Evolutionary conservation across 2,888 invertebrate species (phyloP), one percentile per base, ranked within the genome.

Genomic region (Capitulum mitella): DNA sequence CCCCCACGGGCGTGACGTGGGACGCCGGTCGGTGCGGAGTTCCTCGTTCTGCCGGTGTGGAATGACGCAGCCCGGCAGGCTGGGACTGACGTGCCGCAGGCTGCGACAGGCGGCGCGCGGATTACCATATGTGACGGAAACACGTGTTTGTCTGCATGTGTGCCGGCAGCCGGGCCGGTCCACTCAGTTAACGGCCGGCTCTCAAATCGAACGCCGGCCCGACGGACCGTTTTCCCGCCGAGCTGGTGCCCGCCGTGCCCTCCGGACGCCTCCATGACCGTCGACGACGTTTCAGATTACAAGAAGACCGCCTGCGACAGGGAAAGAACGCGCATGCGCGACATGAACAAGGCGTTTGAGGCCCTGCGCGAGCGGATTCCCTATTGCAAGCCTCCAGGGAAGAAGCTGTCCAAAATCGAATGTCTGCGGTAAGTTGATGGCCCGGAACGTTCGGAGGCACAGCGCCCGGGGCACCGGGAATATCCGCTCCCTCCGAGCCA

Each of bases 381-480:
- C 0, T 90, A 90, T 82, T 90, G 83, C 78, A 93, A 93, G 83
- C 93, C 93, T 0, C 91, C 92, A 29, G 93, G 93, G 81, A 94
- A 93, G 85, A 93, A 93, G 84, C 89, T 93, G 83, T 93, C 93
- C 26, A 94, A 94, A 86, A 94, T 94, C 81, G 93, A 94, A 84
- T 91, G 92, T 64, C 88, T 93, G 26, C 90, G 93, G 90, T 93
- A 86, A 84, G 82, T 43, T 46, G 40, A 34, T 3, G 3, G 34
- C 16, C 16, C 5, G 6, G 16, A 70, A 34, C 22, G 19, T 1
- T 29, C n/a, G 34, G 26, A 19, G 26, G 3, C 34, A 10, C 34
- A 14, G 14, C 26, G 5, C 8, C 5, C 10, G 22, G 5, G 6
- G 29, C 8, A 8, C 2, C 3, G 5, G 54, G 29, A 6, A 10